Percentiles rank a stretch among this genome's conserved stretches.
Evolutionary conservation across 2,888 invertebrate genomes (phyloP).

Genomic region (Nomada ruficornis): DNA sequence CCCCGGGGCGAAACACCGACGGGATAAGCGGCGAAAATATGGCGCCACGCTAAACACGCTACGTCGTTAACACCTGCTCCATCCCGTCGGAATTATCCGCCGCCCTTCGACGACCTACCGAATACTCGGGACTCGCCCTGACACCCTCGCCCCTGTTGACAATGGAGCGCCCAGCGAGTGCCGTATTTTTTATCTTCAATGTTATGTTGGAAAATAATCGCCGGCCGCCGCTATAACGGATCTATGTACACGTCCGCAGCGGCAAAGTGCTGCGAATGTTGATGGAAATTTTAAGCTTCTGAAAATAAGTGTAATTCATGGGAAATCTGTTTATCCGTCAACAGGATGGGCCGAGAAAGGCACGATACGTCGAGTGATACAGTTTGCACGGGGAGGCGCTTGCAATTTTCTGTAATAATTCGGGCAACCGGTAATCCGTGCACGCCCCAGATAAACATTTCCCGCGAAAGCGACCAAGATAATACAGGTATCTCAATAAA

Average conservation of each 20-base stretch:
- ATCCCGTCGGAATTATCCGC: conserved; percentile 73
- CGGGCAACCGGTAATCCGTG: conserved; percentile 40
- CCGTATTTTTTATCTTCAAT: conserved; percentile 22
- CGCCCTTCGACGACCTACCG: conserved; percentile 57
- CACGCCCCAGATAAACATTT: conserved; percentile 42
- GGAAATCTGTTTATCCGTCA: background rate
- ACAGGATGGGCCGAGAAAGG: background rate
- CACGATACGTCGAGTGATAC: background rate
- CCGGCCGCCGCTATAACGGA: background rate
- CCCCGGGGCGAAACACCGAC: conserved; percentile 38
- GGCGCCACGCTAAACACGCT: conserved; percentile 68
- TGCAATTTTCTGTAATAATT: conserved; percentile 50
- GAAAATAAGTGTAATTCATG: background rate
- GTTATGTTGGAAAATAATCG: conserved; percentile 48
- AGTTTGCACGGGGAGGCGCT: background rate
- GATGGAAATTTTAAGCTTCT: background rate
- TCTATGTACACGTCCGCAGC: no score
- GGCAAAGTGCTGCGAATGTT: background rate
- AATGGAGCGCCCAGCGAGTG: conserved; percentile 42
- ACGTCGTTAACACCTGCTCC: conserved; percentile 80
- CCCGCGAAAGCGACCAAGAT: conserved; percentile 44
- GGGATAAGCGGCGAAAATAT: conserved; percentile 73
- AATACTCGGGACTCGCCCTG: conserved; percentile 18
- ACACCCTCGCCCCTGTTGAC: conserved; percentile 56
- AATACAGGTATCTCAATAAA: conserved; percentile 50